Percentiles rank a stretch among this genome's conserved stretches.
phyloP scores from a whole-genome alignment of 2,113 vertebrate genomes.

The Butorides virescens region DNA sequence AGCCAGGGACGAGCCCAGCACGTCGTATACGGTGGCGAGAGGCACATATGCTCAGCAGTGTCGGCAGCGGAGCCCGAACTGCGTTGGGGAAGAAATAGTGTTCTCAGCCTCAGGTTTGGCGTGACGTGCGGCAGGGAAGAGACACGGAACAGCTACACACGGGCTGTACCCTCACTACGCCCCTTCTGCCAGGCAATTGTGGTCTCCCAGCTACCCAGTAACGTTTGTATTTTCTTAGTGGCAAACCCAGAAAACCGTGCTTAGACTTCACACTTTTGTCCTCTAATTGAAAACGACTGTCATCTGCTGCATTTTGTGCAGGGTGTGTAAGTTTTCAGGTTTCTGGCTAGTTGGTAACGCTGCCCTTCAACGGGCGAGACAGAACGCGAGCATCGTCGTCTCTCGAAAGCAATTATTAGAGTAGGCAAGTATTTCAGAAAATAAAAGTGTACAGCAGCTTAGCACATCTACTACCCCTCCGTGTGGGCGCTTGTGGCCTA shows the following conservation, averaged over 20 bases:
- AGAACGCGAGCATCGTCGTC: background rate
- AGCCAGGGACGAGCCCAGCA: background rate
- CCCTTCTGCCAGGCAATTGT: background rate
- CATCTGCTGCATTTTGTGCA: background rate
- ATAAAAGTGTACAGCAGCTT: slow-evolving; percentile 14
- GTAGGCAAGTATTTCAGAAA: slow-evolving; percentile 16
- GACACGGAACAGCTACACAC: background rate
- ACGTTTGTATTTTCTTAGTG: background rate
- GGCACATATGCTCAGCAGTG: background rate
- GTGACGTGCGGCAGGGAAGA: background rate
- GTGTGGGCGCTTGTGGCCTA: slow-evolving; percentile 2
- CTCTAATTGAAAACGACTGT: background rate
- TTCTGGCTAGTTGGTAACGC: background rate
- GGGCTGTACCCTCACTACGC: background rate
- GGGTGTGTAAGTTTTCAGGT: background rate
- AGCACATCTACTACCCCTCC: slow-evolving; percentile 15
- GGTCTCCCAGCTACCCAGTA: background rate
- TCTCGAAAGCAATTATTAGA: background rate
- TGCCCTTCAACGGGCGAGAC: background rate
- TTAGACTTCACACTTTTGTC: background rate
- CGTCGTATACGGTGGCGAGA: background rate
- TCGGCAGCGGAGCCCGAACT: background rate
- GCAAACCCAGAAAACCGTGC: background rate
- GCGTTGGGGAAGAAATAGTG: background rate
- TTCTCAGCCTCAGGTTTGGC: background rate